These are phyloP conservation scores for Microctonus hyperodae DNA, from an alignment of 2,888 invertebrate genomes.

Conservation along the genomic window DNA sequence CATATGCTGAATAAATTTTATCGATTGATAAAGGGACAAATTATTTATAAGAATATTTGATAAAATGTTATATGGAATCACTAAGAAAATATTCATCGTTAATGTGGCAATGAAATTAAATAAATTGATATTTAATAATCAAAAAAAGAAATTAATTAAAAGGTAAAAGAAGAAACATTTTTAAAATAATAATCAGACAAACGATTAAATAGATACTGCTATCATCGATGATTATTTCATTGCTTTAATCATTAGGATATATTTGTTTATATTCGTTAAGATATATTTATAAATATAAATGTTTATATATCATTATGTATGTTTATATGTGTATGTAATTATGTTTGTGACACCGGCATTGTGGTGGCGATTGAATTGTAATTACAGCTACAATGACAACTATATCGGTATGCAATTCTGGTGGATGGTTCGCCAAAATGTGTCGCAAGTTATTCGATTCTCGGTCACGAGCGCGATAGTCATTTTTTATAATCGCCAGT, in stretches of 20 bases:
- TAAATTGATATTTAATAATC: neutral
- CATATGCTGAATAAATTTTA: too few relatives aligned
- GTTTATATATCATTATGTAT: neutral
- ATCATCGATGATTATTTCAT: neutral
- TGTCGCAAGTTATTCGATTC: constrained; percentile 51
- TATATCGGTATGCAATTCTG: constrained; percentile 40
- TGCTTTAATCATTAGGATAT: too few relatives aligned
- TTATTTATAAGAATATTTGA: too few relatives aligned
- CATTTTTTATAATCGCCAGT: constrained; percentile 47
- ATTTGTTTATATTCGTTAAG: too few relatives aligned
- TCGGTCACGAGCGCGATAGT: constrained; percentile 49
- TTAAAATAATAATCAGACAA: too few relatives aligned
- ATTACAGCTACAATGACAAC: constrained; percentile 38
- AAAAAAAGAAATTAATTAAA: too few relatives aligned
- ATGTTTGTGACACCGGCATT: neutral
- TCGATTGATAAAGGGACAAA: constrained; percentile 30
- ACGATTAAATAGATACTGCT: constrained; percentile 16
- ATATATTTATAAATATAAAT: constrained; percentile 3
- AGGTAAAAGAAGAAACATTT: constrained; percentile 2
- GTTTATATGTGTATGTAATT: constrained; percentile 6
- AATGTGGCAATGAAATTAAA: too few relatives aligned
- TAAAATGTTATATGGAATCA: too few relatives aligned
- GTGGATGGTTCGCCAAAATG: constrained; percentile 49
- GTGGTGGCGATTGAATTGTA: constrained; percentile 25
- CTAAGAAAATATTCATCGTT: too few relatives aligned